These are phyloP conservation scores for Phenganax stokvisi DNA, from an alignment of 92 coral and sea anemone genomes.

Conservation along the genomic window DNA sequence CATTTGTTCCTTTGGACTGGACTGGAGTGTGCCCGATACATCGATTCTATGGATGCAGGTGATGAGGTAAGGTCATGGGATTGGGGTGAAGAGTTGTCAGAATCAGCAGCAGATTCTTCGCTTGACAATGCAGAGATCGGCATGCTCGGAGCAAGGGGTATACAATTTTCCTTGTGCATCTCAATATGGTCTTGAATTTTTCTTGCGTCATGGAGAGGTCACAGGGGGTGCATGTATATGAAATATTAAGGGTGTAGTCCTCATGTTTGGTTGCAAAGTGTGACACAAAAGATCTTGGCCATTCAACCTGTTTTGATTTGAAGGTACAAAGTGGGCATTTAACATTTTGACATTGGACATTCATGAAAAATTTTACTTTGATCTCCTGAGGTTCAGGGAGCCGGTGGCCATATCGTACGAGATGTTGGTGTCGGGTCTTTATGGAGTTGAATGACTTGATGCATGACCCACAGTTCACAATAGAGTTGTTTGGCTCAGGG, in stretches of 20 bases:
- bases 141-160: not conserved
- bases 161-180: not conserved
- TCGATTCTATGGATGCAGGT: not conserved
- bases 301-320: not conserved
- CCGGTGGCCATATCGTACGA: not conserved
- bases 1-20: not conserved
- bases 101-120: not conserved
- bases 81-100: not conserved
- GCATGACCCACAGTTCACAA: not conserved
- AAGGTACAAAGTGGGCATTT: not conserved
- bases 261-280: not conserved
- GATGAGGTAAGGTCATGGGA: not conserved
- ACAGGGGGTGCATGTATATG: not conserved
- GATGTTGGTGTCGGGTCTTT: not conserved
- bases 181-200: not conserved
- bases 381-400: not conserved
- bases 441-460: not conserved
- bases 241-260: not conserved
- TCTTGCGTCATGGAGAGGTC: not conserved
- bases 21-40: not conserved
- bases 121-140: not conserved
- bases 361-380: not conserved
- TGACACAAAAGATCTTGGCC: not conserved
- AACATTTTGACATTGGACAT: not conserved
- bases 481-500: not conserved